Evolutionary conservation across 2,797 vertebrate species (phyloP), one percentile per base, ranked within the genome.

Genomic region (Periparus ater): DNA sequence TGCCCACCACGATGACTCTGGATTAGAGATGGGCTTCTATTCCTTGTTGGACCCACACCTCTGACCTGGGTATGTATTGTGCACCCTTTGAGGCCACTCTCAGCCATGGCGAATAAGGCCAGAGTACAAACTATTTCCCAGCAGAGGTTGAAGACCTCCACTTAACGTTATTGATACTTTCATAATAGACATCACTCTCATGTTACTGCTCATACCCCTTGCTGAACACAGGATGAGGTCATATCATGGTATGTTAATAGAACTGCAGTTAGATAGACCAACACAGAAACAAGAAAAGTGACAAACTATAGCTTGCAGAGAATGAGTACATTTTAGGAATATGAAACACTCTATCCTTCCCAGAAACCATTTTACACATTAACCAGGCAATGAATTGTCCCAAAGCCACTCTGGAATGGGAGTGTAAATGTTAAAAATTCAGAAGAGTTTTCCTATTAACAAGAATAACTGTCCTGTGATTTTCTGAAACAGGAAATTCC

Each of bases 401-500:
- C 36, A 80, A 76, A 93, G 25, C 71, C 68, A 34, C 85, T 75
- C 72, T 91, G 32, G 60, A 96, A 94, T 65, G 54, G 94, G 72
- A 95, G 68, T 27, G 10, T 93, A 96, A 95, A 71, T 22, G 65
- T 91, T 83, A 47, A 89, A 92, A 90, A 96, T 95, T 94, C 94
- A 90, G 68, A 42, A 73, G 62, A 80, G 62, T 34, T 95, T 91
- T 95, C 74, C 61, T 95, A 44, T 85, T 94, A 97, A 93, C 47
- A 70, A 85, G 79, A 93, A 72, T 88, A 96, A 91, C 51, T 80
- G 88, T 77, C 55, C 55, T 88, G 72, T 72, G 57, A 68, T 91
- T 86, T 96, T 91, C 93, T 84, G 91, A 89, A 88, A 96, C 65
- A 93, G 25, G 47, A 77, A 95, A 95, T 88, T 89, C 71, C 84